Base-by-base conservation (phyloP, 2,113 vertebrate species). In the Gopherus flavomarginatus region DNA sequence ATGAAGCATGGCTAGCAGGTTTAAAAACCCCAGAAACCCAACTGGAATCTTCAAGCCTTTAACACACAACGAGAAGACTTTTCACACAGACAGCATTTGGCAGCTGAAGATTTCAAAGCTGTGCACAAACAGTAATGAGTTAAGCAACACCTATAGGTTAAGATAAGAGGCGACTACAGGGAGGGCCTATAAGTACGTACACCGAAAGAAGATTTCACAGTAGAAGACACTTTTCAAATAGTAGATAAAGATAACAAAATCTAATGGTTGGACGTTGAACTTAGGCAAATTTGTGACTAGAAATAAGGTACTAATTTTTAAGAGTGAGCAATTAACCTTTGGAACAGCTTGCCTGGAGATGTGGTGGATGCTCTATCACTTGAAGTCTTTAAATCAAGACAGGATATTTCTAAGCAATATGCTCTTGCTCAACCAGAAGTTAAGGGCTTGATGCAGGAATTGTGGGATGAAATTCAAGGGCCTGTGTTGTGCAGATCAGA, bases 211-310 rank as follows among this genome's bases (percentile, higher is more conserved):
- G 6, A 35, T 35, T 54, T 35, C 44, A 44, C 1, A 44, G 9
- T 6, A 12, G 5, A 31, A 4, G 21, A 7, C 22, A 59, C 22
- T 12, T 24, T 38, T 75, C 22, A 75, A 75, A 38, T 75, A 24
- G 19, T 8, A 65, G 59, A 31, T 31, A 75, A 75, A 75, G 54
- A 52, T 6, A n/a, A 5, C 4, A 75, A 21, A 47, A 82, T 54
- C 59, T 47, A 79, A 2, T 2, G 47, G 42, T 10, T 72, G 47
- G 78, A 21, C 31, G 47, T 14, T 27, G 19, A 57, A 50, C 26
- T 54, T 72, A 44, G 72, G 10, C 14, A 62, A 26, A 72, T 27
- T 59, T 1, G 0, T 0, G 6, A 2, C 14, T 52, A 87, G 82
- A 83, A 93, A 56, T 0, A 0, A 0, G 1, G 53, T 19, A 24